These are phyloP conservation scores for Idaea dimidiata DNA, from an alignment of 2,888 invertebrate species.

Conservation along the genomic window DNA sequence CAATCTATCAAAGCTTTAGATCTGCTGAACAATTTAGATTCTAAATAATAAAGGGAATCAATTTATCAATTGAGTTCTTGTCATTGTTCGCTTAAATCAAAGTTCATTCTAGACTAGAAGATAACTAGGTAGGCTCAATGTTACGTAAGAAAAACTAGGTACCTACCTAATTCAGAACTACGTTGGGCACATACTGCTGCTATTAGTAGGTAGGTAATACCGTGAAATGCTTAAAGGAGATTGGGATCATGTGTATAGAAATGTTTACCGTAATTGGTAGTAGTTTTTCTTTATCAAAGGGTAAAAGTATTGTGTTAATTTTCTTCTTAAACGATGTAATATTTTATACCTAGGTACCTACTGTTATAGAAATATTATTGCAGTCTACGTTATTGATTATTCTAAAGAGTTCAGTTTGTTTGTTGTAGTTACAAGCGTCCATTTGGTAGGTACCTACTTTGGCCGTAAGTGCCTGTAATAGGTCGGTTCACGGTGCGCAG, in stretches of 20 bases:
- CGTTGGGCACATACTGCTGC: too few relatives aligned
- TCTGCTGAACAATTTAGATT: background rate
- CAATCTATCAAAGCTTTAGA: too few relatives aligned
- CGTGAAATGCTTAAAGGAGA: background rate
- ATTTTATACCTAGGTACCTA: background rate
- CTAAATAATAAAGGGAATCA: slow-evolving; percentile 28
- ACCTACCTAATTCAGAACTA: too few relatives aligned
- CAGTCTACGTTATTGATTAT: slow-evolving; percentile 23
- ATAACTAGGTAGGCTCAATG: too few relatives aligned
- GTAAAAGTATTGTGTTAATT: background rate
- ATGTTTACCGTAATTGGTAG: background rate
- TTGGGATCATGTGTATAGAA: background rate
- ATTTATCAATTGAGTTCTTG: slow-evolving; percentile 42
- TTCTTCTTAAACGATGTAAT: background rate
- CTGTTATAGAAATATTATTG: background rate
- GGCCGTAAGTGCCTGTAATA: slow-evolving; percentile 32
- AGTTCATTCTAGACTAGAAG: background rate
- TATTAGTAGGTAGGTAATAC: slow-evolving; percentile 3
- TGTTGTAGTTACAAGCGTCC: slow-evolving; percentile 33
- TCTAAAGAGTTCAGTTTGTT: slow-evolving; percentile 33
- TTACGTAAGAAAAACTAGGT: too few relatives aligned
- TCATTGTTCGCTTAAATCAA: background rate
- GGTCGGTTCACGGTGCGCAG: slow-evolving; percentile 20
- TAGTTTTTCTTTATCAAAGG: background rate
- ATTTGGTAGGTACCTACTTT: slow-evolving; percentile 26